These are phyloP conservation scores for Cyanoramphus novaezelandiae DNA, from an alignment of 2,113 vertebrate genomes.

Conservation along the genomic window DNA sequence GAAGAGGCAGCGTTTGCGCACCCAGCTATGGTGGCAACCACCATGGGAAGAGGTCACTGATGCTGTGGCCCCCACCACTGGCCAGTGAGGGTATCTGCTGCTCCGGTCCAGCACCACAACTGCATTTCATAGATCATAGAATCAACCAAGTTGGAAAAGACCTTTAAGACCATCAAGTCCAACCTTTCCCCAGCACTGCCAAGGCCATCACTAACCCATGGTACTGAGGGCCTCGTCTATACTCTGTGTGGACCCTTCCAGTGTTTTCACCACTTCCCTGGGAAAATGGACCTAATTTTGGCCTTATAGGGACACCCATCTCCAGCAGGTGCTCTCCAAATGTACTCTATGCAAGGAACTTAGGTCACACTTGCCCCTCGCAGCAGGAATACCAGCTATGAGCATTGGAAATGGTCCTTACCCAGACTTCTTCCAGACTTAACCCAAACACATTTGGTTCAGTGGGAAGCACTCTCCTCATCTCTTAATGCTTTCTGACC, in stretches of 20 bases:
- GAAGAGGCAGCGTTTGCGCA: not conserved
- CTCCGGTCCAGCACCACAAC: accelerated
- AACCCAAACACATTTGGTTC: accelerated
- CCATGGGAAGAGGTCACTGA: not conserved
- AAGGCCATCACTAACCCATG: not conserved
- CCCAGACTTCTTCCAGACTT: not conserved
- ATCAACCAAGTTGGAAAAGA: not conserved
- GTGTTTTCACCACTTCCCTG: not conserved
- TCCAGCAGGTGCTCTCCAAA: not conserved
- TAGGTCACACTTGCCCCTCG: not conserved
- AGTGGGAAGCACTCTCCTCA: not conserved
- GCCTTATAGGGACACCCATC: not conserved
- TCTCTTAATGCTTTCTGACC: not conserved
- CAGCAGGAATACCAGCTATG: no score
- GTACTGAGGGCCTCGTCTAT: not conserved
- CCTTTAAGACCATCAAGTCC: not conserved
- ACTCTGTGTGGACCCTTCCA: not conserved
- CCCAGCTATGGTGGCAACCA: no score
- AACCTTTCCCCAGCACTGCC: not conserved
- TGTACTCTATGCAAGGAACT: not conserved
- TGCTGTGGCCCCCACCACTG: not conserved
- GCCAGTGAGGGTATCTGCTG: no score
- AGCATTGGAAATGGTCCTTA: not conserved
- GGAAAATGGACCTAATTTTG: not conserved
- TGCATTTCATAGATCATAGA: not conserved